Evolutionary conservation across 2,113 vertebrate species (phyloP), one percentile per base, ranked within the genome.

Genomic region (Gallinago undulata): DNA sequence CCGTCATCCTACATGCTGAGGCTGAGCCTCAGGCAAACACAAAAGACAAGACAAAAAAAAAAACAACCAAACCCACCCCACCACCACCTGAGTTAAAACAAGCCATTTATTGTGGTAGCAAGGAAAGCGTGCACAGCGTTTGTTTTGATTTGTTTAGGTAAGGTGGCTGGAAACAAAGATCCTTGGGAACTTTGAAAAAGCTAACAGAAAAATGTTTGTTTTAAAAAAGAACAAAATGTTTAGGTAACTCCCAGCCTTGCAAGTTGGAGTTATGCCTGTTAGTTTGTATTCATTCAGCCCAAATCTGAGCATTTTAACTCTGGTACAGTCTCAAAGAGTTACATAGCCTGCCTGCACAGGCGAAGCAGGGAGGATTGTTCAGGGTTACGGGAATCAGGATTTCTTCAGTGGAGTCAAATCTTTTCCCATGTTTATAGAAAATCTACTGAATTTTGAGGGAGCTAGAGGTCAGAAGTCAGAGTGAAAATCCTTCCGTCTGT

Each of bases 121-220:
- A 89, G 80, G 51, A 96, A 86, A 3, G 7, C 3, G 2, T 62
- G 72, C n/a, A 47, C 10, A 24, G 27, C 1, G 2, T 63, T 92
- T 96, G 50, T 80, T 97, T 90, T 86, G n/a, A 84, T 90, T 84
- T 89, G 56, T 89, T 95, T 92, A 87, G 80, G 89, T 75, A 94
- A 89, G 37, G 41, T 81, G 69, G n/a, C 51, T 92, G 47, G 55
- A 94, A 95, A 95, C 55, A 87, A 95, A 92, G 68, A 94, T 75
- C 25, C 53, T 63, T 12, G 39, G 75, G 80, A 94, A 87, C 92
- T 90, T 33, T 63, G n/a, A 50, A 89, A 92, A 63, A 74, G 23
- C 47, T 77, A 70, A 57, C 23, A 84, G 55, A 90, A 94, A 93
- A 81, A 70, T 51, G 13, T 89, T 93, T 92, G 82, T 13, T 90